A percentile compares a stretch with the other conserved stretches of the same genome.
Conservation (phyloP, 2,113 vertebrate genomes). For the Anthoscopus minutus region DNA sequence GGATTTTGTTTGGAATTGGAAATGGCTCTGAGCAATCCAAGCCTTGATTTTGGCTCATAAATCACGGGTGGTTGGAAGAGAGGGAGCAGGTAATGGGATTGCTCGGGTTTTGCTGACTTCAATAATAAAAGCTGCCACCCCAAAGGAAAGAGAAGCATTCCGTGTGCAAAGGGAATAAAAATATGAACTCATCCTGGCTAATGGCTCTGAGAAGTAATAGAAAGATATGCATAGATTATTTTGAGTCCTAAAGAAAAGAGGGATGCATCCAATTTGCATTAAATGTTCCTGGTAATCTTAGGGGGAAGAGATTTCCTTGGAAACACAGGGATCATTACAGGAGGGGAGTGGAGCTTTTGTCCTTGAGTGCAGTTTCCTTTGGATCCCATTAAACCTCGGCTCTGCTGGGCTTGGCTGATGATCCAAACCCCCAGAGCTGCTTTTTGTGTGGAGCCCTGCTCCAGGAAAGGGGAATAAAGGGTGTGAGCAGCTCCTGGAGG, state of each 20-base stretch:
- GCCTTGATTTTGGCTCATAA: slow-evolving; percentile 37
- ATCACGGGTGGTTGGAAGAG: neutral
- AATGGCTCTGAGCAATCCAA: neutral
- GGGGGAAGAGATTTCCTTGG: slow-evolving; percentile 16
- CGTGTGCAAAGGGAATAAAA: slow-evolving; percentile 22
- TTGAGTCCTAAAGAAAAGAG: slow-evolving; percentile 15
- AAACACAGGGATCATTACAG: slow-evolving; percentile 2
- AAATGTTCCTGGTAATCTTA: slow-evolving; percentile 39
- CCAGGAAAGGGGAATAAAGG: fast-evolving
- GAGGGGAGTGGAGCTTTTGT: neutral
- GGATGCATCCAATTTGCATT: slow-evolving; percentile 54
- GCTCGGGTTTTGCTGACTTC: slow-evolving; percentile 47
- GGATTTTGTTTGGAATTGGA: neutral
- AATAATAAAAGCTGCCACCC: slow-evolving; percentile 50
- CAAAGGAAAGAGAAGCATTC: slow-evolving; percentile 29
- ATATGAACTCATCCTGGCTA: slow-evolving; percentile 51
- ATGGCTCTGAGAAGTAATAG: slow-evolving; percentile 46
- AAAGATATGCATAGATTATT: slow-evolving; percentile 49
- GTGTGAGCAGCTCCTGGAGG: neutral
- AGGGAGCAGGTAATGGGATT: neutral
- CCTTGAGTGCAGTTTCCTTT: slow-evolving; percentile 11
- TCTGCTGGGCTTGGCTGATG: neutral
- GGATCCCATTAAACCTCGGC: neutral
- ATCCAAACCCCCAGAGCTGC: neutral
- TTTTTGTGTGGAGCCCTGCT: neutral